Evolutionary conservation across 2,797 vertebrate species (phyloP).

Genomic region (Muscicapa comitata): DNA sequence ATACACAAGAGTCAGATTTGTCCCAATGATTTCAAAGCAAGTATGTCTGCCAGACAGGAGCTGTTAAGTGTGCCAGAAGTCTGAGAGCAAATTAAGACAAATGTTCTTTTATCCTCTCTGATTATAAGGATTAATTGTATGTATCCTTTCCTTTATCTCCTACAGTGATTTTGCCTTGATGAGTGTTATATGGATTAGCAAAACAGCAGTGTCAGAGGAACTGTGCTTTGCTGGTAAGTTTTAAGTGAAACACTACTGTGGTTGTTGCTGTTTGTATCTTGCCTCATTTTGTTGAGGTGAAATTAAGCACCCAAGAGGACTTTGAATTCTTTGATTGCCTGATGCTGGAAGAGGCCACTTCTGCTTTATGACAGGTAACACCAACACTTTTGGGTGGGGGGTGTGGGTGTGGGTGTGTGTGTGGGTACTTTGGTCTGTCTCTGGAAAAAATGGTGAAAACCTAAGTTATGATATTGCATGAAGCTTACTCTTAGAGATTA

Average conservation of each 20-base stretch:
- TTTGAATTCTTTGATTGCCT: neutral
- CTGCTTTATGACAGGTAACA: neutral
- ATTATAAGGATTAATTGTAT: neutral
- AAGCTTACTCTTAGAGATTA: neutral
- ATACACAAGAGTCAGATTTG: neutral
- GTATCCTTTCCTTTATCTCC: neutral
- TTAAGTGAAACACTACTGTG: neutral
- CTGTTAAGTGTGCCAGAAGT: neutral
- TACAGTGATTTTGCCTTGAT: neutral
- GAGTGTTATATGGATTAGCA: neutral
- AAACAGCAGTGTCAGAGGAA: neutral
- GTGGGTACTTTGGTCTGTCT: neutral
- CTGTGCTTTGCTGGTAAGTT: neutral
- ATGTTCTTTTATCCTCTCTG: neutral
- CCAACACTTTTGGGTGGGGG: neutral
- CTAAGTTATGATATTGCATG: neutral
- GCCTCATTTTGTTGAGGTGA: neutral
- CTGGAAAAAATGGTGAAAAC: neutral
- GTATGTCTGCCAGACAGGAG: neutral
- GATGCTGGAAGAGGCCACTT: neutral
- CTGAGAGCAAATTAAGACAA: neutral
- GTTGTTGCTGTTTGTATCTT: neutral
- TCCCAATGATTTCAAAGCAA: neutral
- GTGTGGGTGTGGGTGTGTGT: fast-evolving
- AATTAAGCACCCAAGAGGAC: neutral